phyloP scores from a whole-genome alignment of 2,888 invertebrate genomes.

The Drosophila histrio region DNA sequence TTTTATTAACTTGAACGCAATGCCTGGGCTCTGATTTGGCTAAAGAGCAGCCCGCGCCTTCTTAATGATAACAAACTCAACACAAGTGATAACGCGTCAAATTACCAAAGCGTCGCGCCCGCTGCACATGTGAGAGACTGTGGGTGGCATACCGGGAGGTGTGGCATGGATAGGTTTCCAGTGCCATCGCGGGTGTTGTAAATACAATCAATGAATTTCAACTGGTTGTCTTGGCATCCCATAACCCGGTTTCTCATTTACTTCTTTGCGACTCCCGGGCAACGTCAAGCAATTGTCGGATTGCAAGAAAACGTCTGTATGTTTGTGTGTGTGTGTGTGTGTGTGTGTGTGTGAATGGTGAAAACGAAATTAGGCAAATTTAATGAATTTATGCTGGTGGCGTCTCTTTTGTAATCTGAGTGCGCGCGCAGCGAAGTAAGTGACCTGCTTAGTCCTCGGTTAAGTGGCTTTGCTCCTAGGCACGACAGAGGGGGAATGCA shows the following conservation, averaged over 20 bases:
- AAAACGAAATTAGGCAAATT: slow-evolving; percentile 79
- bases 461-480: slow-evolving; percentile 61
- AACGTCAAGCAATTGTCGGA: slow-evolving; percentile 49
- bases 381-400: slow-evolving; percentile 81
- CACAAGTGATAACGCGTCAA: slow-evolving; percentile 81
- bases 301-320: slow-evolving; percentile 8
- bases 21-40: slow-evolving; percentile 67
- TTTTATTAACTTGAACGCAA: slow-evolving; percentile 73
- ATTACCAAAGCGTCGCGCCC: slow-evolving; percentile 65
- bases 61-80: slow-evolving; percentile 81
- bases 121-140: slow-evolving; percentile 13
- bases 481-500: neutral
- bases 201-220: slow-evolving; percentile 81
- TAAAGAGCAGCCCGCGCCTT: slow-evolving; percentile 70
- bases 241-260: slow-evolving; percentile 41
- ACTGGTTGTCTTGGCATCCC: slow-evolving; percentile 69
- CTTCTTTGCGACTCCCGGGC: slow-evolving; percentile 23
- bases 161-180: slow-evolving; percentile 31
- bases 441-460: slow-evolving; percentile 71
- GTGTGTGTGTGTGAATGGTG: slow-evolving; percentile 29
- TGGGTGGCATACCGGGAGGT: slow-evolving; percentile 8
- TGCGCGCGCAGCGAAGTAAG: slow-evolving; percentile 70
- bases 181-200: slow-evolving; percentile 70
- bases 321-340: slow-evolving; percentile 8
- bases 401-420: slow-evolving; percentile 77